Evolutionary conservation across 2,888 invertebrate genomes (phyloP), one percentile per base, ranked within the genome.

Genomic region (Drosophila limbata): DNA sequence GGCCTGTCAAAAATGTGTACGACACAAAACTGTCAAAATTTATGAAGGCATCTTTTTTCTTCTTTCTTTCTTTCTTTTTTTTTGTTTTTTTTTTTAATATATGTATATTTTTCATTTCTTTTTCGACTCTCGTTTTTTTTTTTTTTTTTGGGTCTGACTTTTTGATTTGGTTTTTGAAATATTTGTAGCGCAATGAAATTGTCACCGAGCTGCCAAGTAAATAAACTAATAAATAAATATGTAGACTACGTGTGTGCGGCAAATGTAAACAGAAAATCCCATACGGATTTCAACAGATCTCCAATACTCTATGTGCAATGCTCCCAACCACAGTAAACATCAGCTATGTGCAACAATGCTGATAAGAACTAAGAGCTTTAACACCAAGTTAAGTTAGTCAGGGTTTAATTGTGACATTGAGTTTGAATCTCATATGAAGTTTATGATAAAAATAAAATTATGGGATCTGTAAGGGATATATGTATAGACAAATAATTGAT

Each of bases 1-100:
- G 52, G 57, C 39, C 82, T 82, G 82, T 82, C 81, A 82, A 77
- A 81, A 77, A 47, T 67, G 52, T 68, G 59, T 63, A 63, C 77
- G 81, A 79, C 77, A 79, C 79, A 81, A 79, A 81, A 79, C 78
- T 79, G 82, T 79, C 82, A 77, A 76, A 76, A 35, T 73, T 71
- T 78, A 63, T 76, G 76, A 75, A 69, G 66, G 64, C 80, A 67
- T 45, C 40, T 28, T 53, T 13, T n/a, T 62, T 77, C 67, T 77
- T 66, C 37, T 53, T 73, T 73, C 62, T 33, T 10, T 10, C 70
- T n/a, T n/a, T n/a, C n/a, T n/a, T n/a, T 21, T 64, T 69, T 73
- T 51, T 59, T 50, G 45, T 25, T 17, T 47, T 15, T 37, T 40
- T 47, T 42, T 17, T 31, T 6, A 35, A 51, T 44, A 40, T 17